Evolutionary conservation across 30 jellyfish, hydroid and myxozoan species (phyloP), one percentile per base, ranked within the genome.

Genomic region (Aurelia aurita): DNA sequence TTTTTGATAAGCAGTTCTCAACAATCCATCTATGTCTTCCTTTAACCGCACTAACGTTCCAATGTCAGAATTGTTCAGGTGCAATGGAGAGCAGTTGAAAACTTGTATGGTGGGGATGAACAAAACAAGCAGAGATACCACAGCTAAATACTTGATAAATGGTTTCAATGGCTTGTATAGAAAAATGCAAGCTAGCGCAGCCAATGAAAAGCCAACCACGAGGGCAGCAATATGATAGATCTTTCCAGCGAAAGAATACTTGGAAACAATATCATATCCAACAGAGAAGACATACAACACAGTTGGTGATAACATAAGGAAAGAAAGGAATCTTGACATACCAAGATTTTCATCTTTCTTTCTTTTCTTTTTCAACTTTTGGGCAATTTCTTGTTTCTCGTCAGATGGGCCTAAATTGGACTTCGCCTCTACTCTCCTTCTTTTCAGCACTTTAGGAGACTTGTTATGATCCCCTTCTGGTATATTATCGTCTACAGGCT

Each of bases 21-120:
- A 15, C 27, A 86, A 65, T 6, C 29, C 39, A 60, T 67, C 80
- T 6, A 67, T 55, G 5, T 57, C 84, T 63, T 74, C 87, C 6
- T 62, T 62, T 25, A 86, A 77, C 21, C 60, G 55, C 60, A 72
- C 43, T 79, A 62, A 6, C 34, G 58, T 86, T n/a, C 95, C 95
- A 13, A 86, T 62, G 21, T 86, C 80, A 3, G 84, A 58, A 57
- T 86, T 86, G 34, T 72, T 51, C 71, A 86, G 54, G 27, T 79
- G 80, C 23, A 86, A 16, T 9, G 95, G 95, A 25, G 95, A 86
- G 79, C 95, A 86, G 68, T 39, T 74, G 80, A 45, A 86, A 9
- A 86, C 89, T 34, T 86, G 95, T 2, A 58, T 65, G 25, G 89
- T 59, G 49, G 95, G 95, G n/a, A 86, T 27, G 57, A 73, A 60